Conservation (phyloP, 2,888 invertebrate genomes). For the Teinopalpus imperialis region DNA sequence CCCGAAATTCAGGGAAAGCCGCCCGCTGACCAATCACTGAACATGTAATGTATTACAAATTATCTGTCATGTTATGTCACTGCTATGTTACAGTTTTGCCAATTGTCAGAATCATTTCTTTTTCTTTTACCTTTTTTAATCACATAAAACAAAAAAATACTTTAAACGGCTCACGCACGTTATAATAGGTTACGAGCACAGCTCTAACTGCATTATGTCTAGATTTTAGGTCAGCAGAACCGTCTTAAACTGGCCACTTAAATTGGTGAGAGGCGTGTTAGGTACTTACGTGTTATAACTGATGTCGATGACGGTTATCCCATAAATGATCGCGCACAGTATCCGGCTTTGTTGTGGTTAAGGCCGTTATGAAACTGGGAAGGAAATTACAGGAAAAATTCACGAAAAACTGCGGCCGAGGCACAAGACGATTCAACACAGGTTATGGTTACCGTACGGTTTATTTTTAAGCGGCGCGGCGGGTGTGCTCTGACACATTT, state of each 20-base stretch:
- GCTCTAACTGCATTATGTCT: conserved; percentile 63
- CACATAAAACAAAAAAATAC: neutral
- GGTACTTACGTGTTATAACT: conserved; percentile 34
- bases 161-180: conserved; percentile 5
- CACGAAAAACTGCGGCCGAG: conserved; percentile 14
- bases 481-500: conserved; percentile 22
- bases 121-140: conserved; percentile 1
- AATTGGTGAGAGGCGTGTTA: conserved; percentile 34
- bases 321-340: conserved; percentile 14
- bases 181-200: conserved; percentile 28
- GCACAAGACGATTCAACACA: conserved; percentile 14
- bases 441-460: conserved; percentile 27
- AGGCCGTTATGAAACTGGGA: conserved; percentile 13
- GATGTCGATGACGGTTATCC: conserved; percentile 16
- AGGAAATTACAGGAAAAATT: conserved; percentile 14
- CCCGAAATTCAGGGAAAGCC: conserved; percentile 60
- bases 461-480: conserved; percentile 28
- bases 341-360: conserved; percentile 5
- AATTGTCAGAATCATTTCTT: conserved; percentile 9
- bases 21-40: conserved; percentile 39
- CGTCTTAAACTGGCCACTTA: conserved; percentile 40
- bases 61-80: conserved; percentile 29
- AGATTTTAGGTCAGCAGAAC: conserved; percentile 62
- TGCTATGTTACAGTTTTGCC: conserved; percentile 14
- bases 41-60: conserved; percentile 22